Evolutionary conservation across 2,888 invertebrate genomes (phyloP).

Genomic region (Zaprionus obscuricornis): DNA sequence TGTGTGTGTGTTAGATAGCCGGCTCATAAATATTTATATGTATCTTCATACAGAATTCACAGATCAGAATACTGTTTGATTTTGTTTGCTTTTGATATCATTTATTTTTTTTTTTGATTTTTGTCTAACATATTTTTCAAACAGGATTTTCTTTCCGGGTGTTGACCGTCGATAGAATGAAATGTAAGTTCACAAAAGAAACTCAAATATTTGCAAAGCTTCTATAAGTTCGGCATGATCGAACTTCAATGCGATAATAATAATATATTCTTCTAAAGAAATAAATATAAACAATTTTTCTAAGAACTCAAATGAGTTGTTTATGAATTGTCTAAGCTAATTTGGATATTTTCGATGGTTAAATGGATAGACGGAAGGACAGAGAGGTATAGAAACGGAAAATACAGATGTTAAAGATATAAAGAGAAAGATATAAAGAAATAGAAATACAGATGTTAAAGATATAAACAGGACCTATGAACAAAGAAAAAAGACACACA

Average conservation of each 20-base stretch:
- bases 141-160: slow-evolving; percentile 60
- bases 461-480: no score
- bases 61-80: slow-evolving; percentile 46
- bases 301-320: no score
- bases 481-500: no score
- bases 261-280: slow-evolving; percentile 21
- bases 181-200: slow-evolving; percentile 7
- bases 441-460: no score
- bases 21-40: slow-evolving; percentile 63
- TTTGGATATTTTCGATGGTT: no score
- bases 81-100: slow-evolving; percentile 27
- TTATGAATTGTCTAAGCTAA: no score
- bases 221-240: slow-evolving; percentile 41
- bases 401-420: no score
- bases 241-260: slow-evolving; percentile 33
- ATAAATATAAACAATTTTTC: slow-evolving; percentile 14
- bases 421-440: no score
- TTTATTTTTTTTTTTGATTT: slow-evolving; percentile 8
- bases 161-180: background rate
- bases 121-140: slow-evolving; percentile 8
- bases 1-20: slow-evolving; percentile 13
- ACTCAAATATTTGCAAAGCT: slow-evolving; percentile 44
- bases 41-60: slow-evolving; percentile 45
- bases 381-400: no score
- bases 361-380: no score